phyloP scores from a whole-genome alignment of 2,113 vertebrate genomes.

The Seriola dumerili region DNA sequence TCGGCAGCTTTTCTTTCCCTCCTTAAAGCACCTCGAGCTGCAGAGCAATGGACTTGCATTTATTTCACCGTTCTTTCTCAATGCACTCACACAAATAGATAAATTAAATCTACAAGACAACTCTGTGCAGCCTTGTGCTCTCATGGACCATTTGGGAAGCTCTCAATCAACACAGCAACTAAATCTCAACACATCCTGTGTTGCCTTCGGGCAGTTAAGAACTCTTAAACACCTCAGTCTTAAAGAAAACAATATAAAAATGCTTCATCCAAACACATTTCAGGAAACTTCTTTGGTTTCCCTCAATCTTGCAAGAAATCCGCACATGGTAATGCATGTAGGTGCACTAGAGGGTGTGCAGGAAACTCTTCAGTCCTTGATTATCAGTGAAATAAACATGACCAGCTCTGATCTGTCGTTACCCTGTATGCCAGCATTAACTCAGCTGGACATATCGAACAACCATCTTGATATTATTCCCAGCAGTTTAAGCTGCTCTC shows the following conservation, averaged over 20 bases:
- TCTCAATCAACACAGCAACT: neutral
- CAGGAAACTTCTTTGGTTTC: slow-evolving; percentile 74
- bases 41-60: slow-evolving; percentile 74
- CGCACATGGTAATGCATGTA: slow-evolving; percentile 63
- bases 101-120: slow-evolving; percentile 83
- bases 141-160: neutral
- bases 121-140: slow-evolving; percentile 77
- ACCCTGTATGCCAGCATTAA: slow-evolving; percentile 79
- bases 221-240: slow-evolving; percentile 84
- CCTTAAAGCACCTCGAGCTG: slow-evolving; percentile 81
- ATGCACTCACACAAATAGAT: slow-evolving; percentile 81
- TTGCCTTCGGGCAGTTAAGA: slow-evolving; percentile 74
- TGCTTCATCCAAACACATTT: slow-evolving; percentile 78
- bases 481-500: slow-evolving; percentile 72
- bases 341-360: slow-evolving; percentile 75
- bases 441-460: slow-evolving; percentile 79
- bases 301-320: slow-evolving; percentile 84
- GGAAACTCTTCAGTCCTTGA: slow-evolving; percentile 81
- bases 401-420: slow-evolving; percentile 60
- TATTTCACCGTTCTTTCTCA: slow-evolving; percentile 81
- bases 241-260: slow-evolving; percentile 76
- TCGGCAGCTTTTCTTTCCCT: slow-evolving; percentile 57
- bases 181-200: slow-evolving; percentile 62
- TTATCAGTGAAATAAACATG: slow-evolving; percentile 81
- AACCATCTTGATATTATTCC: slow-evolving; percentile 81